Conservation (phyloP, 1,140 invertebrate species). For the Ephestia elutella region DNA sequence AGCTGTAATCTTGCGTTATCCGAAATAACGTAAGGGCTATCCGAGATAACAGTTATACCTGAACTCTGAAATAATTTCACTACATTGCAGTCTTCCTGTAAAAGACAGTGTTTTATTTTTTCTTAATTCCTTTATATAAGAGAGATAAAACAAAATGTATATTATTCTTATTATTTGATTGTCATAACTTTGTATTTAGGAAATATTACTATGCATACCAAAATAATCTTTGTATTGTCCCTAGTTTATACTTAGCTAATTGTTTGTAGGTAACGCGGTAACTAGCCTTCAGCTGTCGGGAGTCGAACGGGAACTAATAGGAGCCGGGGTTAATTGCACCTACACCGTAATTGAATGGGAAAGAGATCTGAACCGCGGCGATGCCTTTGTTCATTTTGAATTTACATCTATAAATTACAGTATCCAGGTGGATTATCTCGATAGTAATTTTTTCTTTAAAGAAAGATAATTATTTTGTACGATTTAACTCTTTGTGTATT, state of each 20-base stretch:
- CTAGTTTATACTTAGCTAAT: slow-evolving; percentile 31
- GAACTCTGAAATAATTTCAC: too few species aligned
- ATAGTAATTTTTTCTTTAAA: neutral
- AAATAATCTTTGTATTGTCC: neutral
- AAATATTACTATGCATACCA: too few species aligned
- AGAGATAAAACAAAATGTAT: too few species aligned
- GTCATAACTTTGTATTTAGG: too few species aligned
- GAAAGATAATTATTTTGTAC: neutral
- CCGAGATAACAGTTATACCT: too few species aligned
- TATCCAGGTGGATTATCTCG: neutral
- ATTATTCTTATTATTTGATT: too few species aligned
- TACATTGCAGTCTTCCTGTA: too few species aligned
- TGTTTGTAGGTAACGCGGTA: slow-evolving; percentile 61
- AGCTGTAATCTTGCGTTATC: too few species aligned
- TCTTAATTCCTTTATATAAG: too few species aligned
- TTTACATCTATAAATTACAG: slow-evolving; percentile 6
- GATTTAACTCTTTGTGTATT: neutral
- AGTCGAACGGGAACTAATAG: slow-evolving; percentile 25
- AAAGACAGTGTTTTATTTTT: too few species aligned
- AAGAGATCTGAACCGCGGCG: slow-evolving; percentile 17
- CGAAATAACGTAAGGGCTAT: too few species aligned
- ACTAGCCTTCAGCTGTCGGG: slow-evolving; percentile 29
- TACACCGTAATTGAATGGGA: slow-evolving; percentile 34
- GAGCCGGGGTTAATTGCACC: slow-evolving; percentile 25
- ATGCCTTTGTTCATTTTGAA: slow-evolving; percentile 20